A percentile compares a stretch with the other conserved stretches of the same genome.
Conservation (phyloP, 1,140 invertebrate species). For the Chymomyza costata region DNA sequence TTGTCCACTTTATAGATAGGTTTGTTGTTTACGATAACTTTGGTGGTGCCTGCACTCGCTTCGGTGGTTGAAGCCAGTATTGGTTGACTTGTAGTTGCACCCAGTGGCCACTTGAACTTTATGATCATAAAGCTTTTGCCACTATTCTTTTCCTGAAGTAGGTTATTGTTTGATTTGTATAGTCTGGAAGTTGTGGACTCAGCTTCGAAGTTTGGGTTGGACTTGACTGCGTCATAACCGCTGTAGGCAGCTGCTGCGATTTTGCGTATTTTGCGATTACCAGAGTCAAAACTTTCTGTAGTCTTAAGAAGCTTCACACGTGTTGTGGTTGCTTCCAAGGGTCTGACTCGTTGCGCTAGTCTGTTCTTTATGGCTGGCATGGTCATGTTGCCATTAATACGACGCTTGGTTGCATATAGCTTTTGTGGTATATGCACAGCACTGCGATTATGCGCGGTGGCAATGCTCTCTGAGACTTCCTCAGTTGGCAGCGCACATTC, state of each 20-base stretch:
- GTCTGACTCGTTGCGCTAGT: neutral
- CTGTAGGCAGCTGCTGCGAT: constrained; percentile 16
- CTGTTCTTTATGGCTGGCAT: neutral
- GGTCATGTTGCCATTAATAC: neutral
- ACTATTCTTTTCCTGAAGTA: too few relatives aligned
- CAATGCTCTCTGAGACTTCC: constrained; percentile 1
- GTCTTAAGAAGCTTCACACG: neutral
- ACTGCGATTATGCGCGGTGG: neutral
- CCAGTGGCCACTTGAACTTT: constrained; percentile 4
- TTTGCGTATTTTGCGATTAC: constrained; percentile 55
- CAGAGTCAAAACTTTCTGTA: constrained; percentile 27
- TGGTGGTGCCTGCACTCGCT: neutral
- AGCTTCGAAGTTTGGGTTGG: neutral
- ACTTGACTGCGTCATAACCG: neutral
- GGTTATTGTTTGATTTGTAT: too few relatives aligned
- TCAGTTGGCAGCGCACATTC: constrained; percentile 27
- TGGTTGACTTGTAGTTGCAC: neutral
- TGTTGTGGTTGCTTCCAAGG: neutral
- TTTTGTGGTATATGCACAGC: constrained; percentile 16
- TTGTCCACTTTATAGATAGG: too few relatives aligned
- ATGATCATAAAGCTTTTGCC: too few relatives aligned
- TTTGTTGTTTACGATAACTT: too few relatives aligned
- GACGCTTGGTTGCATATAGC: constrained; percentile 11
- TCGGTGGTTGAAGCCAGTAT: constrained; percentile 1
- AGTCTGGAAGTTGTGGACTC: constrained; percentile 3